A percentile compares a stretch with the other conserved stretches of the same genome.
Evolutionary conservation across 2,888 invertebrate genomes (phyloP).

Genomic region (Allophyes oxyacanthae): DNA sequence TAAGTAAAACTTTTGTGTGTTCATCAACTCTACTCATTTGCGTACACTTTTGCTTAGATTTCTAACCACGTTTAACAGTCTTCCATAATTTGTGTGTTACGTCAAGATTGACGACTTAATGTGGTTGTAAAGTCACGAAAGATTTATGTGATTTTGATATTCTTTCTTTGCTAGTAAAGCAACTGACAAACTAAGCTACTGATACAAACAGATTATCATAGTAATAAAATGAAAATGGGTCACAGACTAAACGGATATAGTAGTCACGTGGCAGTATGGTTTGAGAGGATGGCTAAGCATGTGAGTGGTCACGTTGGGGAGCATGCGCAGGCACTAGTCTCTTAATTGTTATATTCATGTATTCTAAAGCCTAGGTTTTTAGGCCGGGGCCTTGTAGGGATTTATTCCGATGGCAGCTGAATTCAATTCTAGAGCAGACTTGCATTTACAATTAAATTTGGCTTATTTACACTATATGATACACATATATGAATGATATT

Average conservation of each 20-base stretch:
- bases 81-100: constrained; percentile 40
- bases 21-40: background rate
- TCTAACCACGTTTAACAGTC: constrained; percentile 27
- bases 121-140: constrained; percentile 14
- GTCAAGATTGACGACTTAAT: constrained; percentile 24
- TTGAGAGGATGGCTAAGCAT: constrained; percentile 12
- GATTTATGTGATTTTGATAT: constrained; percentile 15
- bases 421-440: constrained; percentile 24
- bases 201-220: constrained; percentile 30
- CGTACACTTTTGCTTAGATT: constrained; percentile 14
- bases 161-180: constrained; percentile 1
- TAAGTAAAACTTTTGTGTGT: constrained; percentile 12
- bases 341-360: constrained; percentile 68
- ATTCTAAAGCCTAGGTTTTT: constrained; percentile 69
- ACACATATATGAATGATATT: constrained; percentile 19
- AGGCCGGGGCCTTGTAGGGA: constrained; percentile 62
- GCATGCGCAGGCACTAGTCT: constrained; percentile 62
- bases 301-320: constrained; percentile 66
- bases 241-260: constrained; percentile 18
- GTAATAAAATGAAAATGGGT: constrained; percentile 47
- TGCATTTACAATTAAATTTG: constrained; percentile 16
- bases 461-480: constrained; percentile 1
- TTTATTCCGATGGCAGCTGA: constrained; percentile 1
- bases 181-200: constrained; percentile 7
- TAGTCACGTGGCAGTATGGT: constrained; percentile 47